Conservation (phyloP, 2,797 vertebrate species). For the Gymnothorax reevesii region DNA sequence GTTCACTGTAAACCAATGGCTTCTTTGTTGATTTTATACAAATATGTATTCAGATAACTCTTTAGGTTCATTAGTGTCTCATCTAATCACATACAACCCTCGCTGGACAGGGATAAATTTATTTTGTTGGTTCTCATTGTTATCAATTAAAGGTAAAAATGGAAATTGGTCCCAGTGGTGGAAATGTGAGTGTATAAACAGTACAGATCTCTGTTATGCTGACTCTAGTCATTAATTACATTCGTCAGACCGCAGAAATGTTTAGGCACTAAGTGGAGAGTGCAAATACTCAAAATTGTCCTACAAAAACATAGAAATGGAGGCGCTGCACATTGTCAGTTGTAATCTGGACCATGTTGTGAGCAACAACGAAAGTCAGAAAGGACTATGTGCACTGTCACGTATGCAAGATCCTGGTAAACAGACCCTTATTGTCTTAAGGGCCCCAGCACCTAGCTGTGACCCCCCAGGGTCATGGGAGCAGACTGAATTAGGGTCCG, state of each 20-base stretch:
- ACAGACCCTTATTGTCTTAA: no score
- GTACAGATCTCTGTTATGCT: neutral
- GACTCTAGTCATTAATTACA: neutral
- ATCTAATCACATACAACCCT: neutral
- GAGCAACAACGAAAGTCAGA: no score
- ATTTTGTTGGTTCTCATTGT: neutral
- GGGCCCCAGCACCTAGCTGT: no score
- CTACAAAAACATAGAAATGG: neutral
- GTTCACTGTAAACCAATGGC: neutral
- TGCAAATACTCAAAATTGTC: neutral
- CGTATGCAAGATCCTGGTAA: no score
- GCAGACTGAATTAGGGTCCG: no score
- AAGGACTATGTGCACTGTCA: no score
- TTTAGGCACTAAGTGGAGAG: neutral
- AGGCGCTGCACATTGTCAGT: no score
- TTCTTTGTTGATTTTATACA: neutral
- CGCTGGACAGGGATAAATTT: neutral
- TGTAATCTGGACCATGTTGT: no score
- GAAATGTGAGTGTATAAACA: neutral
- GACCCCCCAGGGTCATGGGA: no score
- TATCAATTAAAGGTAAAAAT: neutral
- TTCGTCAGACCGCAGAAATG: neutral
- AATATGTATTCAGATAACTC: neutral
- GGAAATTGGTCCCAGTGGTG: neutral
- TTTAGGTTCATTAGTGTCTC: neutral